A percentile compares a stretch with the other conserved stretches of the same genome.
Conservation (phyloP, 2,888 invertebrate genomes). For the Fragum sueziense region DNA sequence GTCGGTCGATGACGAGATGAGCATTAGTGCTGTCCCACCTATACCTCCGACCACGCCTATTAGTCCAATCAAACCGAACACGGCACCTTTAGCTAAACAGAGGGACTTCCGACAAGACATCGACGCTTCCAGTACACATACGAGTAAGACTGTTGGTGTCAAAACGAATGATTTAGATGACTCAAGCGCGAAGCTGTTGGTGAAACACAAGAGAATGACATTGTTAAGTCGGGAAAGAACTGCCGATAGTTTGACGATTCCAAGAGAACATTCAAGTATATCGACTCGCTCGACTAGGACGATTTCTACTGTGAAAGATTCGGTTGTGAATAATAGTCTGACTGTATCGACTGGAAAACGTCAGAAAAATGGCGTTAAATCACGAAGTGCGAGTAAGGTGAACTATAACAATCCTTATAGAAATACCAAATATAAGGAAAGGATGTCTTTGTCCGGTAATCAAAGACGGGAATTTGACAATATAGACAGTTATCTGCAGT, state of each 20-base stretch:
- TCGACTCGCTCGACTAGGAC: slow-evolving; percentile 37
- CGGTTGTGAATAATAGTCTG: slow-evolving; percentile 52
- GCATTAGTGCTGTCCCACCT: slow-evolving; percentile 41
- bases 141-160: neutral
- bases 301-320: slow-evolving; percentile 49
- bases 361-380: slow-evolving; percentile 13
- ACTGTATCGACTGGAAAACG: slow-evolving; percentile 50
- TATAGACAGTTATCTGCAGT: slow-evolving; percentile 65
- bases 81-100: neutral
- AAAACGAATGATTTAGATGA: slow-evolving; percentile 3
- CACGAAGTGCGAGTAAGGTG: slow-evolving; percentile 36
- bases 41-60: slow-evolving; percentile 58
- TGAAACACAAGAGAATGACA: slow-evolving; percentile 50
- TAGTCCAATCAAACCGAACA: slow-evolving; percentile 29
- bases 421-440: slow-evolving; percentile 63
- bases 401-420: slow-evolving; percentile 72
- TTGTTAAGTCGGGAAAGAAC: slow-evolving; percentile 42
- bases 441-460: slow-evolving; percentile 53
- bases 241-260: slow-evolving; percentile 28
- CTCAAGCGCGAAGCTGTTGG: slow-evolving; percentile 20
- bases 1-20: slow-evolving; percentile 27
- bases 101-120: neutral
- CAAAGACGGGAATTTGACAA: slow-evolving; percentile 61
- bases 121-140: neutral
- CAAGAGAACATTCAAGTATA: slow-evolving; percentile 47